Percentiles rank a stretch among this genome's conserved stretches.
Conservation (phyloP, 2,113 vertebrate genomes). For the Trematomus loennbergii region DNA sequence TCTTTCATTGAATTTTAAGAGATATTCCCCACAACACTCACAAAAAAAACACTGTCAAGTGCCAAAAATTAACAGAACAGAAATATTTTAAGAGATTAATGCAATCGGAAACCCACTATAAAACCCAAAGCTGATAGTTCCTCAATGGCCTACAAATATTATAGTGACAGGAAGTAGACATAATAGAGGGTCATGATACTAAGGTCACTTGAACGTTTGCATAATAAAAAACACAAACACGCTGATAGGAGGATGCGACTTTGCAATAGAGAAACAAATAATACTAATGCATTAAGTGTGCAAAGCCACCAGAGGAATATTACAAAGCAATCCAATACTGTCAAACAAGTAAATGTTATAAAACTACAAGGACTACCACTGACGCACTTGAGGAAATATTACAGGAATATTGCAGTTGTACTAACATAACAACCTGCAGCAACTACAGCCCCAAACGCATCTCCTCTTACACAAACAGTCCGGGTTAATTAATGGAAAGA, state of each 20-base stretch:
- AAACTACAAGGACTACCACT: neutral
- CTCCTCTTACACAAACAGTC: slow-evolving; percentile 29
- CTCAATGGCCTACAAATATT: neutral
- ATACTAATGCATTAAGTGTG: no score
- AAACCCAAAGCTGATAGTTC: neutral
- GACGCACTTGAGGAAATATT: neutral
- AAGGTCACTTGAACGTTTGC: neutral
- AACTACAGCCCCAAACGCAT: no score
- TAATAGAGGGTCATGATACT: neutral
- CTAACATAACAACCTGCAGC: neutral
- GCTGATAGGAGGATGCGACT: no score
- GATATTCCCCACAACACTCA: no score
- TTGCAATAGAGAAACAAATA: no score
- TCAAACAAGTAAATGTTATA: no score
- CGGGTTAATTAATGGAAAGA: slow-evolving; percentile 62
- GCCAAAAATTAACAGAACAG: no score
- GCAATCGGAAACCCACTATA: no score
- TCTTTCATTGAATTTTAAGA: no score
- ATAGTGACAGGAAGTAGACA: neutral
- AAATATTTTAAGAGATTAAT: no score
- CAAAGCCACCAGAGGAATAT: neutral
- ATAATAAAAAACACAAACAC: neutral
- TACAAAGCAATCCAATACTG: neutral
- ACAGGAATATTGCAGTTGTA: neutral
- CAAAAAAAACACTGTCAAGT: no score